Evolutionary conservation across 2,113 vertebrate species (phyloP).

Genomic region (Syngnathus scovelli): DNA sequence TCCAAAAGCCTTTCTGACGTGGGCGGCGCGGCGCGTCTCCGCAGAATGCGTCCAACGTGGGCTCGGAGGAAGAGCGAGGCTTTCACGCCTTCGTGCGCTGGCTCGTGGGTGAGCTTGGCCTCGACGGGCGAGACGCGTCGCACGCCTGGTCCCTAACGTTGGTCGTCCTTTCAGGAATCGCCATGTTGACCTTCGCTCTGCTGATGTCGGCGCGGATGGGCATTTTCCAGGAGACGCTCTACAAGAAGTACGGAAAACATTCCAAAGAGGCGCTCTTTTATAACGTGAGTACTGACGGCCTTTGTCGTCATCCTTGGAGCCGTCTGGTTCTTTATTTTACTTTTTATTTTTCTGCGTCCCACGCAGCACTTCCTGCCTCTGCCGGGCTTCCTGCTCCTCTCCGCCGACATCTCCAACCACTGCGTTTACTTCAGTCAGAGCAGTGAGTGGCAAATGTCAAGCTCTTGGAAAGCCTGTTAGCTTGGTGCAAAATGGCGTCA

Average conservation of each 20-base stretch:
- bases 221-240: constrained; percentile 92
- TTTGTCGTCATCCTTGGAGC: no score
- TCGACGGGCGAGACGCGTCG: background rate
- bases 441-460: constrained; percentile 69
- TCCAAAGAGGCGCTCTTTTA: constrained; percentile 95
- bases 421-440: constrained; percentile 82
- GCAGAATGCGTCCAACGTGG: constrained; percentile 72
- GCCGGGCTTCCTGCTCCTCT: constrained; percentile 91
- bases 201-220: constrained; percentile 97
- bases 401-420: constrained; percentile 86
- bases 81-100: constrained; percentile 81
- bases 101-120: constrained; percentile 79
- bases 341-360: background rate
- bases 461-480: no score
- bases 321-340: background rate
- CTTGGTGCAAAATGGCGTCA: no score
- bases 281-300: constrained; percentile 75
- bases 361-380: constrained; percentile 87
- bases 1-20: no score
- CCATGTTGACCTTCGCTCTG: constrained; percentile 89
- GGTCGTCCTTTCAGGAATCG: constrained; percentile 75
- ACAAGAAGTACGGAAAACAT: constrained; percentile 90
- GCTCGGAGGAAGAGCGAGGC: constrained; percentile 67
- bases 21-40: constrained; percentile 1
- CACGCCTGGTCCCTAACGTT: background rate